A percentile compares a stretch with the other conserved stretches of the same genome.
Conservation (phyloP, 2,888 invertebrate species). For the Cerceris rybyensis region DNA sequence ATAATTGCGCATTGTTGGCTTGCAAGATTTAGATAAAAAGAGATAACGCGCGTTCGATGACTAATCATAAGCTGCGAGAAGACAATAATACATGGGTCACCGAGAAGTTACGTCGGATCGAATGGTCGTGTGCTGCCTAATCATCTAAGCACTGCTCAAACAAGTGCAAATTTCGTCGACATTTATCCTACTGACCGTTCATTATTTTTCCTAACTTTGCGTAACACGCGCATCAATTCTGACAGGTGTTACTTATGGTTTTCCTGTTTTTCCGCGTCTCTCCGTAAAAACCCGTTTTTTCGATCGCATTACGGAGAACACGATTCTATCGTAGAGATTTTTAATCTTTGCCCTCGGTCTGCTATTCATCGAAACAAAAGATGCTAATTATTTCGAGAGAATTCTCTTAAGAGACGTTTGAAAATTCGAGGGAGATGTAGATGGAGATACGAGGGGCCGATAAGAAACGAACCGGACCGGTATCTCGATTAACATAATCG, state of each 20-base stretch:
- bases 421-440: no score
- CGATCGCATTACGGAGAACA: not conserved
- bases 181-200: conserved; percentile 7
- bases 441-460: no score
- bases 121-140: conserved; percentile 7
- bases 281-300: not conserved
- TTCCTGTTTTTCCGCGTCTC: conserved; percentile 43
- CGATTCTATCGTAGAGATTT: no score
- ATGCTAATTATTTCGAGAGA: no score
- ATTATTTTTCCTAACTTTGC: conserved; percentile 1
- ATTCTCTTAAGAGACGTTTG: no score
- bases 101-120: not conserved
- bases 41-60: not conserved
- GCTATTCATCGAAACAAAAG: no score
- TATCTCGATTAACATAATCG: not conserved
- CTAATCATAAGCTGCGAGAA: not conserved
- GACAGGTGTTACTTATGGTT: conserved; percentile 38
- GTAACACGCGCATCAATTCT: conserved; percentile 18
- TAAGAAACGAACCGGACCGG: not conserved
- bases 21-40: not conserved
- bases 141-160: conserved; percentile 20
- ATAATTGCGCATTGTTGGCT: not conserved
- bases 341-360: no score
- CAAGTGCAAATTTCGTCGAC: conserved; percentile 50
- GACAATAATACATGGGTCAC: not conserved